These are phyloP conservation scores for Anas platyrhynchos DNA, from an alignment of 2,113 vertebrate genomes.

Conservation along the genomic window DNA sequence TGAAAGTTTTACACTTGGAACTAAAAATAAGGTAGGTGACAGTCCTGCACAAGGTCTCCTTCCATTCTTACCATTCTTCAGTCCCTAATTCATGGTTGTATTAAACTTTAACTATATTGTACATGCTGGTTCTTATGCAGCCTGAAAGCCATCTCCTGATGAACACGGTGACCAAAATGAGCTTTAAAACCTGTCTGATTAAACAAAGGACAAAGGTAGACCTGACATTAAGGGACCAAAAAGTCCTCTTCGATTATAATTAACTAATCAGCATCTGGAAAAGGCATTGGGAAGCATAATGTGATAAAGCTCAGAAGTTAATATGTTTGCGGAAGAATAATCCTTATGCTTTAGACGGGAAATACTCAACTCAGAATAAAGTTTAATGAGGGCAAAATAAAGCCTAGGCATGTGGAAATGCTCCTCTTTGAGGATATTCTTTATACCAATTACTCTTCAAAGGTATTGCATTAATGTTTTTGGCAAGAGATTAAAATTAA, in stretches of 20 bases:
- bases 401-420: constrained; percentile 78
- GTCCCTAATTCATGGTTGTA: background rate
- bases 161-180: constrained; percentile 23
- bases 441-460: constrained; percentile 81
- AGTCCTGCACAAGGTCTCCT: background rate
- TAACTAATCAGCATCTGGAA: constrained; percentile 83
- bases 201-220: constrained; percentile 56
- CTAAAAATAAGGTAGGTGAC: background rate
- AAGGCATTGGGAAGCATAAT: constrained; percentile 81
- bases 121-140: constrained; percentile 36
- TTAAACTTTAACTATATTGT: constrained; percentile 3
- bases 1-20: background rate
- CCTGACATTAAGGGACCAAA: constrained; percentile 67
- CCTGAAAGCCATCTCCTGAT: constrained; percentile 77
- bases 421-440: constrained; percentile 78
- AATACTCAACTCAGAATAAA: constrained; percentile 55
- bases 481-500: constrained; percentile 79
- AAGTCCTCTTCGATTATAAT: constrained; percentile 72
- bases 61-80: background rate
- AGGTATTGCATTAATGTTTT: constrained; percentile 75
- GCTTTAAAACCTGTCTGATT: constrained; percentile 48
- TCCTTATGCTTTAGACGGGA: background rate
- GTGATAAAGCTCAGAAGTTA: constrained; percentile 74
- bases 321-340: constrained; percentile 62
- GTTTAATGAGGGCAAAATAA: constrained; percentile 75